Base-by-base conservation (phyloP, 2,113 vertebrate species). In the Xenus cinereus region DNA sequence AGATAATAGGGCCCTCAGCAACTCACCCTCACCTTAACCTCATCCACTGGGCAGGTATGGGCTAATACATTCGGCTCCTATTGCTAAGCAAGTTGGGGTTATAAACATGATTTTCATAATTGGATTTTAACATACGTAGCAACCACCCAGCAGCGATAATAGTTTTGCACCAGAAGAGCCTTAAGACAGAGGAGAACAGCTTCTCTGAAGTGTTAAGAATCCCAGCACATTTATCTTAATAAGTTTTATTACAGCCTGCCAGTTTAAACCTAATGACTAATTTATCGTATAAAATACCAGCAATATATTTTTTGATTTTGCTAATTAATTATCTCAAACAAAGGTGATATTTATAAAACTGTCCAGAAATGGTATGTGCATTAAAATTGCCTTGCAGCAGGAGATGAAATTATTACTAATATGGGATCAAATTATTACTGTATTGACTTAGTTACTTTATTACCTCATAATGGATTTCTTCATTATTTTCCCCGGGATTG, bases 391-490 rank as follows among this genome's bases (percentile, higher is more conserved):
- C 98, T 97, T 98, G 95, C 97, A 97, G 98, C 94, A 96, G 97
- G 96, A 98, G 98, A 98, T 97, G 96, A 98, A 98, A 98, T 98
- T 98, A 97, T 97, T 98, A 97, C 97, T 98, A 98, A 98, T 96
- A 95, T 86, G 94, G 95, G 97, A 98, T 98, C 98, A 98, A 98
- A 98, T 98, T 98, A 98, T 98, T 97, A 98, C 96, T 97, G 94
- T 98, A 98, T 98, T 98, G 98, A 98, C 98, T 98, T 97, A 97
- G 98, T 98, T 98, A 97, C 96, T 98, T 98, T 98, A 98, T 98
- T 98, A 98, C 95, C 96, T 94, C 92, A 95, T 98, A 98, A 98
- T 98, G 97, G 97, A 98, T 98, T 98, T 98, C 97, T 98, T 98
- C 98, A 98, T 98, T 98, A 98, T 98, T 98, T 98, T 98, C 96